Conservation (phyloP, 1,140 invertebrate species). For the Phymorhynchus buccinoides region DNA sequence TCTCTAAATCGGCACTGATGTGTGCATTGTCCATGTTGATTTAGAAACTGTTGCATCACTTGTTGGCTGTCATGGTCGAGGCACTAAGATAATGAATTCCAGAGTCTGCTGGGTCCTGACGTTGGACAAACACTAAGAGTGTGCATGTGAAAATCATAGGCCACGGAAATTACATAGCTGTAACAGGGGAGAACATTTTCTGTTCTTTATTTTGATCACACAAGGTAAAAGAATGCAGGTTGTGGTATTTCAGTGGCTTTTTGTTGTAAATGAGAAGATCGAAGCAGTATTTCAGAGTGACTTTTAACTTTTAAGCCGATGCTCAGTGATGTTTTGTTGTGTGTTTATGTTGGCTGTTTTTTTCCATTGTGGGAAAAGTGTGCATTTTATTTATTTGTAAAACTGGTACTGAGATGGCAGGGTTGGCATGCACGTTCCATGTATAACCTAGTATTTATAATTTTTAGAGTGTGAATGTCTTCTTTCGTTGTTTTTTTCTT, state of each 20-base stretch:
- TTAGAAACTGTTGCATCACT: background rate
- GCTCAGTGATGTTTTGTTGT: background rate
- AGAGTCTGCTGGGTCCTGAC: background rate
- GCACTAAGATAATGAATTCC: background rate
- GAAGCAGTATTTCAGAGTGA: slow-evolving; percentile 7
- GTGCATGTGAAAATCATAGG: too few species aligned
- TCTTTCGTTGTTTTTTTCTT: background rate
- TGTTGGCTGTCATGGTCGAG: background rate
- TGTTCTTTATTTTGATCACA: background rate
- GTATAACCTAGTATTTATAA: too few species aligned
- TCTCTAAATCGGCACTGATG: background rate
- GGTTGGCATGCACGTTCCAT: background rate
- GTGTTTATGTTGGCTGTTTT: too few species aligned
- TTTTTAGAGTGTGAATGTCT: too few species aligned
- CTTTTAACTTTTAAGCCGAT: background rate
- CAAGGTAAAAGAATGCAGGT: background rate
- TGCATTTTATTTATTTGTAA: background rate
- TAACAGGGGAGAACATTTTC: background rate
- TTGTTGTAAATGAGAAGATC: background rate
- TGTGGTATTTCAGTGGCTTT: background rate
- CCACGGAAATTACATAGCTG: background rate
- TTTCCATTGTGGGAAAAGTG: background rate
- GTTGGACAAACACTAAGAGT: background rate
- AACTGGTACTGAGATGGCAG: background rate
- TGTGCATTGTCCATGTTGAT: background rate